Percentiles rank a stretch among this genome's conserved stretches.
Evolutionary conservation across 1,140 invertebrate genomes (phyloP).

Genomic region (Limonius californicus): DNA sequence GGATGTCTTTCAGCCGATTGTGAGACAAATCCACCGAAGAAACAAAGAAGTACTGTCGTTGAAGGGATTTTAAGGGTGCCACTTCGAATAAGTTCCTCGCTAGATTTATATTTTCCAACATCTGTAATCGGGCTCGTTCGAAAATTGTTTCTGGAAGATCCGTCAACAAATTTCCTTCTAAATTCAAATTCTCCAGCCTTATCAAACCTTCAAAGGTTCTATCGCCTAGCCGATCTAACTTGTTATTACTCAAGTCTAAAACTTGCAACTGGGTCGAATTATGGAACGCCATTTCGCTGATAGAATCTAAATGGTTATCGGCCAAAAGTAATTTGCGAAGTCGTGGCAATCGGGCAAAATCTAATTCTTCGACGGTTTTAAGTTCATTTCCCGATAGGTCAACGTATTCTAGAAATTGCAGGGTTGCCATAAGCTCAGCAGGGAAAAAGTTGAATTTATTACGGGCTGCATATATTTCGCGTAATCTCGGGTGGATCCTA

Average conservation of each 20-base stretch:
- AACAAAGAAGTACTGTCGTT: conserved; percentile 79
- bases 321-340: conserved; percentile 66
- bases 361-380: conserved; percentile 73
- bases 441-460: conserved; percentile 82
- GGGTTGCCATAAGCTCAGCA: conserved; percentile 68
- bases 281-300: conserved; percentile 83
- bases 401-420: conserved; percentile 70
- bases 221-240: conserved; percentile 70
- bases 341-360: conserved; percentile 75
- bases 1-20: conserved; percentile 74
- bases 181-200: conserved; percentile 68
- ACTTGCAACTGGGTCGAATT: conserved; percentile 84
- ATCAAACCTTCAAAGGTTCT: conserved; percentile 78
- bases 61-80: conserved; percentile 72
- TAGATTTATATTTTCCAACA: conserved; percentile 78
- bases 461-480: conserved; percentile 60
- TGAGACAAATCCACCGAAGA: conserved; percentile 72
- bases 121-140: conserved; percentile 70
- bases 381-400: conserved; percentile 74
- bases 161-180: conserved; percentile 68
- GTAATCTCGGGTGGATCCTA: conserved; percentile 71
- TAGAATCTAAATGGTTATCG: conserved; percentile 70
- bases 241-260: conserved; percentile 69
- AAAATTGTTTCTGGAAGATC: conserved; percentile 82
- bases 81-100: conserved; percentile 72